These are phyloP conservation scores for Neoascia interrupta DNA, from an alignment of 2,888 invertebrate genomes.

Conservation along the genomic window DNA sequence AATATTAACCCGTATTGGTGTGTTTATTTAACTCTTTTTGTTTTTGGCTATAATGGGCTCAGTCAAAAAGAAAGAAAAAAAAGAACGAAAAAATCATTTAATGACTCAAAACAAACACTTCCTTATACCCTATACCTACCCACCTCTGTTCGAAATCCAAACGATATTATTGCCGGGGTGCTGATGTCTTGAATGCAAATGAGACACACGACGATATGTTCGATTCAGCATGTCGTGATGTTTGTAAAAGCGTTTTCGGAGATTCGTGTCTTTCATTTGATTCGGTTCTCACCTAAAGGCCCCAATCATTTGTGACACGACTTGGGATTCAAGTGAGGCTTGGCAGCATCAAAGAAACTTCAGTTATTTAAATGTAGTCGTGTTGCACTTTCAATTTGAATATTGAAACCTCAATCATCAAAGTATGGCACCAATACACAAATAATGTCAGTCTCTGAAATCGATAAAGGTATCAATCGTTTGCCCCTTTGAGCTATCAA, in stretches of 20 bases:
- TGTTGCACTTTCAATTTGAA: no score
- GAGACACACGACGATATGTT: conserved; percentile 7
- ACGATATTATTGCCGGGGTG: background rate
- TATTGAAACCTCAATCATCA: background rate
- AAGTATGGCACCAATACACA: no score
- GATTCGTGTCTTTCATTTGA: conserved; percentile 10
- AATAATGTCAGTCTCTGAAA: no score
- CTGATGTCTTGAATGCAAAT: conserved; percentile 44
- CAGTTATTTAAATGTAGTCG: no score
- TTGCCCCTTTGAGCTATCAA: no score
- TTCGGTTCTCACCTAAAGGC: conserved; percentile 4
- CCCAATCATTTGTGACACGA: background rate
- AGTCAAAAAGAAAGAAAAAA: conserved; percentile 4
- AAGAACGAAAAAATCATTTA: conserved; percentile 36
- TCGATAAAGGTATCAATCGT: no score
- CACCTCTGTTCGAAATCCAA: conserved; percentile 30
- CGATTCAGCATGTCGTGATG: conserved; percentile 8
- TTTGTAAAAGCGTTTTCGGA: background rate
- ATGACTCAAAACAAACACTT: conserved; percentile 51
- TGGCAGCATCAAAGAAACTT: no score
- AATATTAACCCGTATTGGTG: background rate
- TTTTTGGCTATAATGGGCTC: conserved; percentile 41
- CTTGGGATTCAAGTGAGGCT: background rate
- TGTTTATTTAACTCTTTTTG: conserved; percentile 17
- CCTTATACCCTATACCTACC: no score